Conservation (phyloP, 2,888 invertebrate species). For the Agrochola macilenta region DNA sequence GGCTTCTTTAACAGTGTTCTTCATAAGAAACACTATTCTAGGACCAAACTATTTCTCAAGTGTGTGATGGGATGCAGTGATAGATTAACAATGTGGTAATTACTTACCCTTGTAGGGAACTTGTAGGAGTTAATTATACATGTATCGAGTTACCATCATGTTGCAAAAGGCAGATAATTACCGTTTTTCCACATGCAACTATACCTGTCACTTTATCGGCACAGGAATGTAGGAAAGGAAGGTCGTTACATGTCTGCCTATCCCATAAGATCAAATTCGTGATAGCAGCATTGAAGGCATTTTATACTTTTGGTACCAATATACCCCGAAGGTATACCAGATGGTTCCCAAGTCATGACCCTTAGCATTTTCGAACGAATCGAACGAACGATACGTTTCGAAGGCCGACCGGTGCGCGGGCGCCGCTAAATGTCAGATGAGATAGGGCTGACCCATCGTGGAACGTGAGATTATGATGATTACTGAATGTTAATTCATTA, state of each 20-base stretch:
- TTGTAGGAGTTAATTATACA: constrained; percentile 46
- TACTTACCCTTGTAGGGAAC: constrained; percentile 9
- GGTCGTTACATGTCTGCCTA: constrained; percentile 12
- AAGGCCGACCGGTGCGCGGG: constrained; percentile 71
- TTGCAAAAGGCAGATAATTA: constrained; percentile 30
- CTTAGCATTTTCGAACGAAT: constrained; percentile 67
- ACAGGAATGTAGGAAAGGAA: constrained; percentile 37
- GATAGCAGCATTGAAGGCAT: constrained; percentile 31
- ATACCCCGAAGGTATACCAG: constrained; percentile 58
- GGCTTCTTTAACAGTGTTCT: neutral
- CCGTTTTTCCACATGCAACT: constrained; percentile 25
- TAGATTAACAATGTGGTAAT: constrained; percentile 29
- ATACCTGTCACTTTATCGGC: constrained; percentile 1
- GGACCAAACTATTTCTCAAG: neutral
- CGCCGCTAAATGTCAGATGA: constrained; percentile 69
- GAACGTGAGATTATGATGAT: constrained; percentile 21
- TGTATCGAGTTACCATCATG: neutral
- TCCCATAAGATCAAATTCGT: constrained; percentile 50
- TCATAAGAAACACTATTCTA: constrained; percentile 7
- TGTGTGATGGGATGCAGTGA: constrained; percentile 8
- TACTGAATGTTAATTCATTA: constrained; percentile 13
- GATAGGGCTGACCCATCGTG: constrained; percentile 61
- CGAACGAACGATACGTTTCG: constrained; percentile 64
- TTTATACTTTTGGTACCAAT: constrained; percentile 43
- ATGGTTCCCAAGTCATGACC: constrained; percentile 66